A percentile compares a stretch with the other conserved stretches of the same genome.
phyloP scores from a whole-genome alignment of 2,888 invertebrate genomes.

The Dolichopus griseipennis region DNA sequence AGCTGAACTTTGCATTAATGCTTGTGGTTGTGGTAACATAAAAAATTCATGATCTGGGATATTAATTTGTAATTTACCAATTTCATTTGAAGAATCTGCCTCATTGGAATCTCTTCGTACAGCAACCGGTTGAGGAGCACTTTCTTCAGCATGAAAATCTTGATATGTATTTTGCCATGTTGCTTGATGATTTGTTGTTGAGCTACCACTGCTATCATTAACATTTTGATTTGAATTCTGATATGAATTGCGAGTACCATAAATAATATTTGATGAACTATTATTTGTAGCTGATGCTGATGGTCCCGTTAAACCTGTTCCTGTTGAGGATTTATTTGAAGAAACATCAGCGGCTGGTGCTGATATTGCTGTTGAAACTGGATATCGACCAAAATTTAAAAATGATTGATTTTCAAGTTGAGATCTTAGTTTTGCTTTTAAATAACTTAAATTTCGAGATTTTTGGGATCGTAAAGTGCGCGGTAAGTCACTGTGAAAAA shows the following conservation, averaged over 20 bases:
- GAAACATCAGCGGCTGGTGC: background rate
- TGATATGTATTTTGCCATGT: background rate
- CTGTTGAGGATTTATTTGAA: background rate
- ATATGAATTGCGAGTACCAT: background rate
- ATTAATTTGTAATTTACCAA: background rate
- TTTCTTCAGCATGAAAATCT: background rate
- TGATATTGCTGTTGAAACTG: background rate
- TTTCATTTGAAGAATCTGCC: background rate
- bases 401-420: background rate
- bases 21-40: slow-evolving; percentile 16
- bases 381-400: background rate
- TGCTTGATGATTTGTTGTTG: background rate
- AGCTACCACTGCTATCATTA: background rate
- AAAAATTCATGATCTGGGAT: background rate
- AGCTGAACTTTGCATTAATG: slow-evolving; percentile 8
- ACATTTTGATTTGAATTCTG: background rate
- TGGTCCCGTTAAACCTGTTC: no score
- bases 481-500: slow-evolving; percentile 19
- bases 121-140: background rate
- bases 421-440: slow-evolving; percentile 15
- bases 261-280: background rate
- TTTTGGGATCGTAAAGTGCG: slow-evolving; percentile 10
- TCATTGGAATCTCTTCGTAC: background rate
- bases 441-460: slow-evolving; percentile 15
- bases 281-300: background rate